These are phyloP conservation scores for Aromia moschata DNA, from an alignment of 2,888 invertebrate species.

Conservation along the genomic window DNA sequence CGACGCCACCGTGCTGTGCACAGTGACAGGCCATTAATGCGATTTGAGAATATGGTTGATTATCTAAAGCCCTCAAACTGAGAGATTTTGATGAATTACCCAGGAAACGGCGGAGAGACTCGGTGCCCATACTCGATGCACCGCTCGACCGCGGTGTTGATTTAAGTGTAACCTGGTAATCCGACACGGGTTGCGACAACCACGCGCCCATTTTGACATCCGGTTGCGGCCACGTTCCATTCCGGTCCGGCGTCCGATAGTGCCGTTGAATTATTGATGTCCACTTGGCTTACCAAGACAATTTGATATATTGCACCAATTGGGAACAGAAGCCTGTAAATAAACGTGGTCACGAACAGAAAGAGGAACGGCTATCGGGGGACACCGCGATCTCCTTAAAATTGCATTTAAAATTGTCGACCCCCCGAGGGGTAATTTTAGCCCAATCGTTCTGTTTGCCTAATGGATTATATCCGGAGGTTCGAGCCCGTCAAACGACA, in stretches of 20 bases:
- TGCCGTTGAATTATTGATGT: slow-evolving; percentile 60
- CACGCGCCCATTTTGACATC: slow-evolving; percentile 49
- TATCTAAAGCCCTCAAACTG: slow-evolving; percentile 41
- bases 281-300: slow-evolving; percentile 59
- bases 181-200: slow-evolving; percentile 44
- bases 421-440: slow-evolving; percentile 44
- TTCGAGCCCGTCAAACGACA: slow-evolving; percentile 47
- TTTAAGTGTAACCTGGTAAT: slow-evolving; percentile 47
- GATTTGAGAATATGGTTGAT: slow-evolving; percentile 49
- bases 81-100: slow-evolving; percentile 43
- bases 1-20: slow-evolving; percentile 27
- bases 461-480: slow-evolving; percentile 55
- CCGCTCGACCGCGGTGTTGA: slow-evolving; percentile 35
- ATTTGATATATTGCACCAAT: slow-evolving; percentile 61
- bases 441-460: slow-evolving; percentile 51
- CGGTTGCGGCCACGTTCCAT: slow-evolving; percentile 48
- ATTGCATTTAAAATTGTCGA: slow-evolving; percentile 59
- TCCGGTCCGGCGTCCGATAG: slow-evolving; percentile 49
- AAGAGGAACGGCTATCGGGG: slow-evolving; percentile 57
- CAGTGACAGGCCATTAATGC: slow-evolving; percentile 48
- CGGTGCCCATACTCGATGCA: slow-evolving; percentile 18
- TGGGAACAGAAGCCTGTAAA: slow-evolving; percentile 58
- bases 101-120: slow-evolving; percentile 30
- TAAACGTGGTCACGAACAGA: slow-evolving; percentile 57
- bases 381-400: slow-evolving; percentile 57